A percentile compares a stretch with the other conserved stretches of the same genome.
Conservation (phyloP, 2,888 invertebrate species). For the Trachelus stipa region DNA sequence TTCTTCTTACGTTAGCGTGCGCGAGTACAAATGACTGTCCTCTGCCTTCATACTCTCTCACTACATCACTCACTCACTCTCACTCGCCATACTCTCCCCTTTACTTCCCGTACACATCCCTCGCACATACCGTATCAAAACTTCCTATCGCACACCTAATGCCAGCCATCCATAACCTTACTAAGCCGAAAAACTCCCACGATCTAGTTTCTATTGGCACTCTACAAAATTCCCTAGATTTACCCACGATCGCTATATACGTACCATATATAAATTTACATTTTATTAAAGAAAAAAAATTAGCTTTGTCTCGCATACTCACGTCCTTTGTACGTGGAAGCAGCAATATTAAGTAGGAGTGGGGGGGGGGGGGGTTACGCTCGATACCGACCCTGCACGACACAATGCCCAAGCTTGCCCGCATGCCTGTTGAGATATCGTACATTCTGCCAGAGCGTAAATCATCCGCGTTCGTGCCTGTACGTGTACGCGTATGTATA, state of each 20-base stretch:
- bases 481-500: not conserved
- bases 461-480: not conserved
- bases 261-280: not conserved
- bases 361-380: not conserved
- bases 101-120: not conserved
- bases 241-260: not conserved
- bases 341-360: not conserved
- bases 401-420: not conserved
- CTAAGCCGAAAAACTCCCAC: not conserved
- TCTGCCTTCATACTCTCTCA: not conserved
- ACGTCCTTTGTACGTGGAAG: not conserved
- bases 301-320: not conserved
- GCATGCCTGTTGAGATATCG: not conserved
- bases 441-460: not conserved
- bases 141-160: not conserved
- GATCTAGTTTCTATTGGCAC: not conserved
- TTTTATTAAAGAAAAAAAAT: not conserved
- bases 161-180: not conserved
- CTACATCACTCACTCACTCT: not conserved
- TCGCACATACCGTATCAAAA: not conserved
- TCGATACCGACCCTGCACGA: not conserved
- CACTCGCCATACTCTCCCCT: not conserved
- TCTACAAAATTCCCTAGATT: not conserved
- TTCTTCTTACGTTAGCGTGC: conserved; percentile 34
- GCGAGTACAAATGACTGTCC: conserved; percentile 4